phyloP scores from a whole-genome alignment of 2,113 vertebrate species.

The Paradisaea rubra region DNA sequence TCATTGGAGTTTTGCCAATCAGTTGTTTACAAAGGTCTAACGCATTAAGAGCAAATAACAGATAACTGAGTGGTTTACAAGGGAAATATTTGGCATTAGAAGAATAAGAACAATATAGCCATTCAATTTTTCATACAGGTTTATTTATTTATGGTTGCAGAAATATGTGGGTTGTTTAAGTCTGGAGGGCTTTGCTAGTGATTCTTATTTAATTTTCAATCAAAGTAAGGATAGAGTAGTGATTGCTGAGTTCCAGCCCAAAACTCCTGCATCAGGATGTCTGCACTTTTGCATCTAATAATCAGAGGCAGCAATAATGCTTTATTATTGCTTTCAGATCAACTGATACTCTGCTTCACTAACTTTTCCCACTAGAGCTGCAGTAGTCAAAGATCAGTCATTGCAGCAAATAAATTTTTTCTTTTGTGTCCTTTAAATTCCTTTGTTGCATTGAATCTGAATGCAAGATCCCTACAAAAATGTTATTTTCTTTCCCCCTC shows the following conservation, averaged over 20 bases:
- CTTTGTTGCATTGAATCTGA: not conserved
- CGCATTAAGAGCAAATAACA: not conserved
- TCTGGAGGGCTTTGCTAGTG: not conserved
- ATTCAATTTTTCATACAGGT: not conserved
- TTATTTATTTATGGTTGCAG: not conserved
- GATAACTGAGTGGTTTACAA: not conserved
- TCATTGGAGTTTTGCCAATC: not conserved
- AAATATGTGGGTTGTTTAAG: not conserved
- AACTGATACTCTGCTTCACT: not conserved
- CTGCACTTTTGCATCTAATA: not conserved
- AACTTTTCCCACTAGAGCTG: not conserved
- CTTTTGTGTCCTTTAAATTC: not conserved
- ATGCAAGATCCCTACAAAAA: slow-evolving; percentile 66
- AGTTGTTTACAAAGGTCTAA: not conserved
- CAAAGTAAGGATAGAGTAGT: not conserved
- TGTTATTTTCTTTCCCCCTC: not conserved
- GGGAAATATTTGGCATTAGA: not conserved
- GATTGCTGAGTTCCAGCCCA: not conserved
- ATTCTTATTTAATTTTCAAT: not conserved
- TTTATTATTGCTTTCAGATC: not conserved
- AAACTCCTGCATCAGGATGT: accelerated
- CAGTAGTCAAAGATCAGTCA: not conserved
- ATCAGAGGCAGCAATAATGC: not conserved
- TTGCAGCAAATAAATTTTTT: not conserved
- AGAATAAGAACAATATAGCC: not conserved